These are phyloP conservation scores for Siniperca knerii DNA, from an alignment of 2,113 vertebrate genomes.

Conservation along the genomic window DNA sequence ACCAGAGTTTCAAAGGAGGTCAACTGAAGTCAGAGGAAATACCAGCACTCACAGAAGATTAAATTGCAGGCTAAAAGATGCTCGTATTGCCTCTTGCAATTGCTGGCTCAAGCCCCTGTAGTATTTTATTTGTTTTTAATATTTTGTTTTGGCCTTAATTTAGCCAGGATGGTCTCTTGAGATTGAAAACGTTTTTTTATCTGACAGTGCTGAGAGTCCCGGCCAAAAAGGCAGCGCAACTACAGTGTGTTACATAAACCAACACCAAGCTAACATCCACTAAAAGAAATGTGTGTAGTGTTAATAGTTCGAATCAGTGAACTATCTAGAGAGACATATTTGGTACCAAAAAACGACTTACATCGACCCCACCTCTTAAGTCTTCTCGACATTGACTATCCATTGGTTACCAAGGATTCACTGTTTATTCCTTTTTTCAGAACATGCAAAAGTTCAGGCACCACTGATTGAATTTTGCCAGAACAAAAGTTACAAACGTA, in stretches of 20 bases:
- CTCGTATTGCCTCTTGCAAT: neutral
- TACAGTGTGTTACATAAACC: slow-evolving; percentile 1
- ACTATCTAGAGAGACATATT: neutral
- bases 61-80: slow-evolving; percentile 21
- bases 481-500: too few species aligned
- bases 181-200: slow-evolving; percentile 7
- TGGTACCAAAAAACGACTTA: neutral
- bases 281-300: neutral
- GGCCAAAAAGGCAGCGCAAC: neutral
- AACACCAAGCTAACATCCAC: neutral
- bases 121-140: slow-evolving; percentile 21
- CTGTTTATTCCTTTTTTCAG: neutral
- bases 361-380: neutral
- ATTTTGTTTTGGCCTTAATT: slow-evolving; percentile 18
- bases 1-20: slow-evolving; percentile 30
- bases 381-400: neutral
- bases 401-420: neutral
- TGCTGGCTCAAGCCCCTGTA: slow-evolving; percentile 1
- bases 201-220: neutral
- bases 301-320: neutral
- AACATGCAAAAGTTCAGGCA: neutral
- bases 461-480: neutral
- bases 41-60: slow-evolving; percentile 43
- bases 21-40: slow-evolving; percentile 42
- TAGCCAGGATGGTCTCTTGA: neutral